These are phyloP conservation scores for Zoroaster sp. DNA, from an alignment of 53 echinoderm and acorn worm species.

Conservation along the genomic window DNA sequence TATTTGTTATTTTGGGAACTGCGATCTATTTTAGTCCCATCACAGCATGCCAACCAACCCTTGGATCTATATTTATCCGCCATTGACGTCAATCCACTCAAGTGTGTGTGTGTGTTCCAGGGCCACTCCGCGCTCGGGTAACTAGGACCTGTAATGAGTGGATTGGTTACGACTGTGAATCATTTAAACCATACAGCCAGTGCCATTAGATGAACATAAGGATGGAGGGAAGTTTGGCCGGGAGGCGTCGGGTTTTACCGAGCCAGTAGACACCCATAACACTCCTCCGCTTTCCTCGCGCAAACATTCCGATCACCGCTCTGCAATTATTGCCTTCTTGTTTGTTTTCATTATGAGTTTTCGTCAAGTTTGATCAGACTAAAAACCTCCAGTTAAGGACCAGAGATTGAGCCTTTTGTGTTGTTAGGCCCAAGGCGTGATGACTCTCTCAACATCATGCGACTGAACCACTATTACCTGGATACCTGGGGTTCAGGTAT, in stretches of 20 bases:
- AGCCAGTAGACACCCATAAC: background rate
- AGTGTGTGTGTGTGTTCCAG: slow-evolving; percentile 4
- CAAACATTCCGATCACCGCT: background rate
- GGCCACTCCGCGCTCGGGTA: background rate
- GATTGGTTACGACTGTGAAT: background rate
- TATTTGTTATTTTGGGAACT: slow-evolving; percentile 47
- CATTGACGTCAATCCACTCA: slow-evolving; percentile 44
- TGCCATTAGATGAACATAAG: slow-evolving; percentile 7
- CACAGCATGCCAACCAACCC: slow-evolving; percentile 18
- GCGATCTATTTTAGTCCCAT: slow-evolving; percentile 9
- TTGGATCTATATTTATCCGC: slow-evolving; percentile 25
- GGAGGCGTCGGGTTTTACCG: background rate
- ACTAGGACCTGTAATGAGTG: background rate
- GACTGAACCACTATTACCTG: background rate
- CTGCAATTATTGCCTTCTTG: background rate
- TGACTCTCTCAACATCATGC: background rate
- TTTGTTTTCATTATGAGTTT: slow-evolving; percentile 1
- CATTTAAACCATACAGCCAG: background rate
- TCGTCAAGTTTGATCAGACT: background rate
- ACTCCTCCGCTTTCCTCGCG: background rate
- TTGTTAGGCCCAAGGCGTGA: background rate
- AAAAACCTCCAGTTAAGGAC: background rate
- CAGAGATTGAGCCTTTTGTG: background rate
- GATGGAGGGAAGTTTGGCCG: background rate
- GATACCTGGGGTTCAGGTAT: background rate